Percentiles rank a stretch among this genome's conserved stretches.
These are phyloP conservation scores for Myoxocephalus aenaeus DNA, from an alignment of 2,797 vertebrate genomes.

Conservation along the genomic window DNA sequence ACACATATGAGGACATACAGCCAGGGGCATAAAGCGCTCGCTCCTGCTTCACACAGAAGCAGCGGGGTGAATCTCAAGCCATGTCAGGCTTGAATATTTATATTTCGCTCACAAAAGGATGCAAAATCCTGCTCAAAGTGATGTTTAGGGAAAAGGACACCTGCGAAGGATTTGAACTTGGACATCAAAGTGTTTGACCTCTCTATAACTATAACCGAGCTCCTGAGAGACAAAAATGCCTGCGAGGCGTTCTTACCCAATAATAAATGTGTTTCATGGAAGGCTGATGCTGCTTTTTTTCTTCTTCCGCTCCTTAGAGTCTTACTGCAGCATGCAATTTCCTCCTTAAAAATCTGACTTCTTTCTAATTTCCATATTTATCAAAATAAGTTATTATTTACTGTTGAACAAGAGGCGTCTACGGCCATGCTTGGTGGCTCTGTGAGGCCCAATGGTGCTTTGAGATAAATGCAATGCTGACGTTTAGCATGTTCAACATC, in stretches of 20 bases:
- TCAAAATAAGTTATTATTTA: not conserved
- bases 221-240: conserved; percentile 17
- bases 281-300: conserved; percentile 12
- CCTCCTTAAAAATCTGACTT: not conserved
- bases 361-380: not conserved
- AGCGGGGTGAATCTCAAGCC: conserved; percentile 12
- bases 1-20: conserved; percentile 24
- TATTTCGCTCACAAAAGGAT: conserved; percentile 18
- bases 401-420: not conserved
- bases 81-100: conserved; percentile 28
- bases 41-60: not conserved
- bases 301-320: not conserved
- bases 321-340: not conserved
- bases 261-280: not conserved
- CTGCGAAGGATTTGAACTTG: conserved; percentile 3
- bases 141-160: not conserved
- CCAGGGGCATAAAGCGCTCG: conserved; percentile 2
- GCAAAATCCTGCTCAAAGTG: not conserved
- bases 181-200: conserved; percentile 24
- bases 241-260: conserved; percentile 9
- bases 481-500: not conserved
- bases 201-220: not conserved
- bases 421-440: not conserved
- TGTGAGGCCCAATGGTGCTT: not conserved
- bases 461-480: not conserved